phyloP scores from a whole-genome alignment of 2,797 vertebrate species.

The Diplodus puntazzo region DNA sequence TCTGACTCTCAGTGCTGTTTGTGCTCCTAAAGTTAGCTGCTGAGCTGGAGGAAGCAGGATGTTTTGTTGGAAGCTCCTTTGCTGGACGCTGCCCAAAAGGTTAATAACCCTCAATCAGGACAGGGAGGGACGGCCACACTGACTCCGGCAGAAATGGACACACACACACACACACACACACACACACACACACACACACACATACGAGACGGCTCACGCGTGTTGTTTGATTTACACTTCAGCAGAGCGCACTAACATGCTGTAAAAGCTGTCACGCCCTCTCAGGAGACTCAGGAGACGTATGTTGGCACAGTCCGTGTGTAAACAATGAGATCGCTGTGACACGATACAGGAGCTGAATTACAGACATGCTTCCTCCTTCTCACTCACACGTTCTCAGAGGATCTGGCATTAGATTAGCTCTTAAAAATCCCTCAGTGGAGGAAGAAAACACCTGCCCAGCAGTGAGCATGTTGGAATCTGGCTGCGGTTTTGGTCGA shows the following conservation, averaged over 20 bases:
- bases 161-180: constrained; percentile 7
- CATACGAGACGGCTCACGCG: neutral
- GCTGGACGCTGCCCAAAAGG: constrained; percentile 53
- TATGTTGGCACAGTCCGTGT: constrained; percentile 19
- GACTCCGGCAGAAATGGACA: constrained; percentile 2
- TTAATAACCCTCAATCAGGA: constrained; percentile 61
- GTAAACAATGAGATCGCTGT: constrained; percentile 29
- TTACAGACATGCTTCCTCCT: neutral
- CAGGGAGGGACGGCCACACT: neutral
- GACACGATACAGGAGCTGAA: constrained; percentile 16
- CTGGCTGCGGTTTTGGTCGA: constrained; percentile 27
- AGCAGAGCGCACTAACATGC: neutral
- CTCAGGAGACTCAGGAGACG: constrained; percentile 10
- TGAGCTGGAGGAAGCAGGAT: constrained; percentile 70
- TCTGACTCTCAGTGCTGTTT: neutral
- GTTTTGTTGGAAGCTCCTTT: constrained; percentile 64
- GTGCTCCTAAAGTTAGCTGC: constrained; percentile 49
- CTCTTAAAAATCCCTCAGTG: neutral
- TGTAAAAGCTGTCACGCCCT: constrained; percentile 24
- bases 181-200: neutral
- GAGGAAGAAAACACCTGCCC: constrained; percentile 30
- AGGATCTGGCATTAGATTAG: constrained; percentile 6
- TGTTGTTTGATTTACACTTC: constrained; percentile 4
- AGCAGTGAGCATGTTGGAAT: neutral
- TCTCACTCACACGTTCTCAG: neutral